Evolutionary conservation across 1,140 invertebrate genomes (phyloP), one percentile per base, ranked within the genome.

Genomic region (Parapsyche elsis): DNA sequence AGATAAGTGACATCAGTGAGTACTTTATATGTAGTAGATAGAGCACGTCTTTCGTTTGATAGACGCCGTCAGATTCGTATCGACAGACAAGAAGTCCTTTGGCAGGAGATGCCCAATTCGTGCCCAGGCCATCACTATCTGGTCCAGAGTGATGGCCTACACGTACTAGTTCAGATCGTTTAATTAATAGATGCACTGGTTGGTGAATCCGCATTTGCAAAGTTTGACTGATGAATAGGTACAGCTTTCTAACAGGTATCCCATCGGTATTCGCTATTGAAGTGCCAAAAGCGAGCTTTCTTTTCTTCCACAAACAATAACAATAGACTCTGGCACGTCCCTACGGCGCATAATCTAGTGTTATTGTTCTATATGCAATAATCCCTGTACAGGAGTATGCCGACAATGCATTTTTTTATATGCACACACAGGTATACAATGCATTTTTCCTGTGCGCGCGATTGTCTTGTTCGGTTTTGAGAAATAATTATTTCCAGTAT

Each of bases 401-500:
- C 75, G 75, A 77, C 75, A 77, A 64, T 67, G 49, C n/a, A 24
- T 19, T 73, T 73, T 45, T 75, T 57, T 75, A n/a, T 14, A 12
- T 1, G 26, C 24, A 26, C 24, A 38, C n/a, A 30, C 24, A 71
- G 16, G 71, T 44, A 16, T 26, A 30, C 44, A 12, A 12, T 23
- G 64, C 64, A 67, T 67, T 67, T 23, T 67, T 67, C 21, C 23
- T 21, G 16, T 67, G 2, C 21, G n/a, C 10, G 73, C 70, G 49
- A 75, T 75, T 75, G 73, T 75, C 23, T 75, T 75, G 21, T 23
- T 23, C 79, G 81, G 77, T 80, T 82, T 38, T 71, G 73, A 78
- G 74, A 71, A 75, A 73, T 83, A 83, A 83, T 83, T 83, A 83
- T 83, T 83, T 83, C 79, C 75, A 59, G 74, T 76, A 83, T 83